phyloP scores from a whole-genome alignment of 2,113 vertebrate species.

The Telmatochromis sp. region DNA sequence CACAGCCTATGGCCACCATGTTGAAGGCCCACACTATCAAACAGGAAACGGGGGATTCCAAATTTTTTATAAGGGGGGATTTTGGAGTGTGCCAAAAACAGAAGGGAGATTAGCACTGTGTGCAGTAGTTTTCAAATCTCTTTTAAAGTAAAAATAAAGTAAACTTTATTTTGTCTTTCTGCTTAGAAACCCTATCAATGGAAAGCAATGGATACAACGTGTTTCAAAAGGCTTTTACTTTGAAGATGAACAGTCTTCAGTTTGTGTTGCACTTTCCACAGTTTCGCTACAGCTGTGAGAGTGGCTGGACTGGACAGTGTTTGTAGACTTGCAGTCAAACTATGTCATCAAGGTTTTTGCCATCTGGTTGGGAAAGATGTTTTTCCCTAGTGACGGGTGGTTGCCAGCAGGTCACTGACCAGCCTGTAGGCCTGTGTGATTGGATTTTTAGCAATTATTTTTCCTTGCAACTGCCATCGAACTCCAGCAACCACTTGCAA shows the following conservation, averaged over 20 bases:
- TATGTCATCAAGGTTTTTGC: neutral
- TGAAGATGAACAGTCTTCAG: neutral
- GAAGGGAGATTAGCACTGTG: neutral
- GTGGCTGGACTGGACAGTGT: neutral
- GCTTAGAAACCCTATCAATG: neutral
- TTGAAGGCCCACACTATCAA: neutral
- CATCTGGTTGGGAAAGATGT: neutral
- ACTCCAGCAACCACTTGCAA: neutral
- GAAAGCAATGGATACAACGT: neutral
- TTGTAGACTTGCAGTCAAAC: neutral
- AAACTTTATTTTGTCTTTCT: neutral
- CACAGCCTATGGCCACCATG: neutral
- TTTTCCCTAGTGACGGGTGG: neutral
- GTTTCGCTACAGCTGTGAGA: neutral
- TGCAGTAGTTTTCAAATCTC: neutral
- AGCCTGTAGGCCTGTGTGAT: neutral
- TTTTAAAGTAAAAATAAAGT: neutral
- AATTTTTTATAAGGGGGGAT: neutral
- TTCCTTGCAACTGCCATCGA: neutral
- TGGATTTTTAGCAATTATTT: neutral
- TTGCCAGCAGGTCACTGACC: neutral
- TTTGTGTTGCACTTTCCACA: neutral
- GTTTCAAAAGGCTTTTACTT: neutral
- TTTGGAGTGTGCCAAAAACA: neutral
- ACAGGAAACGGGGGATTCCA: neutral